Evolutionary conservation across 2,113 vertebrate species (phyloP), one percentile per base, ranked within the genome.

Genomic region (Alethe castanea): DNA sequence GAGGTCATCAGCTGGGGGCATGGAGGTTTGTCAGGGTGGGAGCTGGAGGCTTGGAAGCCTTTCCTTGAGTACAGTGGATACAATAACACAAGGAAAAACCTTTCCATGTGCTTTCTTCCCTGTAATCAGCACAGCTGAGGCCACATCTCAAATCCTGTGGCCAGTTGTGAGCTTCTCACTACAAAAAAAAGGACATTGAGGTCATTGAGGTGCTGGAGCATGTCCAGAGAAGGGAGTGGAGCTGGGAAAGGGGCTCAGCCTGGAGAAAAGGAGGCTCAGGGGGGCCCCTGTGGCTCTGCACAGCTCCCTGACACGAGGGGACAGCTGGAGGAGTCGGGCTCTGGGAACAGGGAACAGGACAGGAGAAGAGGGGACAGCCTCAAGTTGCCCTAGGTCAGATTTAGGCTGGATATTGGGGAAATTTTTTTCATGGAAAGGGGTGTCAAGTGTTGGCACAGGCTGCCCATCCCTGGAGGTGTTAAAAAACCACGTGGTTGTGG

Each of bases 271-370:
- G 54, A 69, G 70, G 20, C n/a, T 76, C 40, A 15, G 29, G 24
- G 24, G 22, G 19, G 23, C 0, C 4, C 29, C 13, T 54, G 1
- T 54, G 7, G 5, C 5, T 47, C 45, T 66, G 19, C 62, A 52
- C 38, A 53, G 5, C 11, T 40, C 19, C 60, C 24, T 67, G 40
- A 3, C 62, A 61, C 20, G 40, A 89, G 29, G 4, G 19, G 14
- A 5, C 53, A 47, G n/a, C 7, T 0, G 0, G 6, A 12, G 7
- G 5, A 8, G 1, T 5, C 2, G 0, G 38, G 45, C 28, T 67
- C 24, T 74, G 38, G 11, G 60, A 19, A 3, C 69, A 31, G 69
- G 29, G 28, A 52, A 45, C 69, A 74, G 45, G 47, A 61, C 40
- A 35, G n/a, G 14, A 69, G 1, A 1, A 40, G 47, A 47, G 40